Conservation (phyloP, 2,888 invertebrate genomes). For the Parelbella ahira region DNA sequence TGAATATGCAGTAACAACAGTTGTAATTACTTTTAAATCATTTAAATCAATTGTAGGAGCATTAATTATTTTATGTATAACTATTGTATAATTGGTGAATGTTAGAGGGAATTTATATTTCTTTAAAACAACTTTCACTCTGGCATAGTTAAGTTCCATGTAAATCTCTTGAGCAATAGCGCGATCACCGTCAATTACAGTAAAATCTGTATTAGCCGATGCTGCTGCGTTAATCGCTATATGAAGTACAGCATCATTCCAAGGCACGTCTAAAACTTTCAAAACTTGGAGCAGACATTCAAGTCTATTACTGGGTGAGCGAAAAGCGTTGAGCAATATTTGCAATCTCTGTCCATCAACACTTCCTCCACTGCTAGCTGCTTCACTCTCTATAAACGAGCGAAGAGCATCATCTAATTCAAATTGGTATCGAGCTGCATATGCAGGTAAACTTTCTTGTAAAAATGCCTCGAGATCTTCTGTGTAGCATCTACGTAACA, state of each 20-base stretch:
- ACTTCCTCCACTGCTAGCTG: constrained; percentile 60
- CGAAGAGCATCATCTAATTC: constrained; percentile 65
- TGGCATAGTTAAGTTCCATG: constrained; percentile 66
- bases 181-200: constrained; percentile 56
- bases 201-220: constrained; percentile 57
- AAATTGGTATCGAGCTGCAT: constrained; percentile 60
- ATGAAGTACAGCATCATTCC: constrained; percentile 53
- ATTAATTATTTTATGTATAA: constrained; percentile 62
- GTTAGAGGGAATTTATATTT: constrained; percentile 68
- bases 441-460: constrained; percentile 62
- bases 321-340: constrained; percentile 59
- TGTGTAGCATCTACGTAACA: constrained; percentile 72
- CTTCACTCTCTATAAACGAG: constrained; percentile 65
- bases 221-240: constrained; percentile 57
- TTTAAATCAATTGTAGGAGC: constrained; percentile 49
- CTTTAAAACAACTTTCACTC: constrained; percentile 67
- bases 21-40: constrained; percentile 59
- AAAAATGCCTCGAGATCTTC: constrained; percentile 68
- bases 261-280: constrained; percentile 69
- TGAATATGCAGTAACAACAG: constrained; percentile 48
- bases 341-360: constrained; percentile 62
- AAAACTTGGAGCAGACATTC: constrained; percentile 66
- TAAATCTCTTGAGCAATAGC: constrained; percentile 60
- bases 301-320: constrained; percentile 54
- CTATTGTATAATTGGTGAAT: constrained; percentile 60